Base-by-base conservation (phyloP, 2,888 invertebrate species). In the Orchestes rusci region DNA sequence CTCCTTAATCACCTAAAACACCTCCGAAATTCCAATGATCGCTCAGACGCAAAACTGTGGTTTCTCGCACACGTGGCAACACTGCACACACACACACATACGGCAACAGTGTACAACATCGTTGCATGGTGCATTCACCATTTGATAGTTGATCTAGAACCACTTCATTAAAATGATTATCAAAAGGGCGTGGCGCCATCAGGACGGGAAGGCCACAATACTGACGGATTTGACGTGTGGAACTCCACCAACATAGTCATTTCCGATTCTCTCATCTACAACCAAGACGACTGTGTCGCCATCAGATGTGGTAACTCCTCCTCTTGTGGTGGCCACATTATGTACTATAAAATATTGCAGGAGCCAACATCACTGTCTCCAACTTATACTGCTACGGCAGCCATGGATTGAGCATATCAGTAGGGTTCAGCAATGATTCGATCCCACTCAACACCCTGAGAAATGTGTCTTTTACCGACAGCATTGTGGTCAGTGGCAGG, bases 351-450 rank as follows among this genome's bases (percentile, higher is more conserved):
- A 38, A n/a, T 3, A 20, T 27, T 48, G 27, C 20, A 50, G 53
- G 51, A 7, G 27, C 44, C 10, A 51, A 53, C 15, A 49, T 51
- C n/a, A 33, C 42, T 23, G 44, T 51, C 16, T 35, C 39, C 4
- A 53, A 53, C 27, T 31, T 51, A 8, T 51, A 49, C 28, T 54
- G 53, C 29, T 48, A 45, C 12, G 53, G 55, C 5, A 51, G 55
- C 16, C 53, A 54, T 29, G 55, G 53, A 8, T 37, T 55, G 2
- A 55, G 53, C 31, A 44, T 55, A 20, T 54, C 53, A 4, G 50
- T 54, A 12, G 53, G 53, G 7, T 43, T 45, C 16, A 51, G 50
- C 33, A 51, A 48, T 27, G 47, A 34, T 27, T 48, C 51, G 5
- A 33, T 47, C 3, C n/a, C 39, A 3, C 35, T 46, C 16, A 55